Base-by-base conservation (phyloP, 2,797 vertebrate species). In the Pitangus sulphuratus region DNA sequence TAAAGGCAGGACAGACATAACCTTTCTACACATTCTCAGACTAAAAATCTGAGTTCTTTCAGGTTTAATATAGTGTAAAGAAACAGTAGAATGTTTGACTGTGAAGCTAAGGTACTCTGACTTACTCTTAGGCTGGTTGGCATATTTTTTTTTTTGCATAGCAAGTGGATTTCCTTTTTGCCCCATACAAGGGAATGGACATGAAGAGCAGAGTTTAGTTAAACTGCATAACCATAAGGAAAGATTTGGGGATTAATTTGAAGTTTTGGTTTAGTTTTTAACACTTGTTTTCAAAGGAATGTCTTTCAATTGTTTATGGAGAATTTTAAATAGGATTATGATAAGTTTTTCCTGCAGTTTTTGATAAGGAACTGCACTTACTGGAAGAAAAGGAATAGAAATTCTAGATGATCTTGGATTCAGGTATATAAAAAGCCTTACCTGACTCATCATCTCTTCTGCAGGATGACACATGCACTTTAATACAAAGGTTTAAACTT, bases 401-500 rank as follows among this genome's bases (percentile, higher is more conserved):
- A 51, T 77, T 51, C 37, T 62, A 7, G n/a, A 42, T 74, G 57
- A 48, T 18, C 51, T 70, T 85, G 30, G 28, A 85, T 79, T 89
- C 0, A 0, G 42, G n/a, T 68, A 42, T 26, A 42, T 50, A 66
- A 81, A 74, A 80, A 65, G 8, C 8, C 33, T 20, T 39, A 26
- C 0, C 2, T 66, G n/a, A 39, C 19, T 65, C 69, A 56, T 60
- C 60, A 31, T 13, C 18, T 76, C 26, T 70, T 65, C 7, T 28
- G 65, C 4, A 56, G 30, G 31, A 68, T 40, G 77, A 54, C 33
- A 58, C 3, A 70, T 0, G 2, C 9, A 51, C 25, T 62, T 53
- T 40, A 74, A 74, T 18, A 56, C 21, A 87, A 83, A 53, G 7
- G 18, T 87, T 85, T 58, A 84, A 84, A 64, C 9, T 86, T 68